Base-by-base conservation (phyloP, 64 coral and sea anemone genomes). In the Montipora foliosa region DNA sequence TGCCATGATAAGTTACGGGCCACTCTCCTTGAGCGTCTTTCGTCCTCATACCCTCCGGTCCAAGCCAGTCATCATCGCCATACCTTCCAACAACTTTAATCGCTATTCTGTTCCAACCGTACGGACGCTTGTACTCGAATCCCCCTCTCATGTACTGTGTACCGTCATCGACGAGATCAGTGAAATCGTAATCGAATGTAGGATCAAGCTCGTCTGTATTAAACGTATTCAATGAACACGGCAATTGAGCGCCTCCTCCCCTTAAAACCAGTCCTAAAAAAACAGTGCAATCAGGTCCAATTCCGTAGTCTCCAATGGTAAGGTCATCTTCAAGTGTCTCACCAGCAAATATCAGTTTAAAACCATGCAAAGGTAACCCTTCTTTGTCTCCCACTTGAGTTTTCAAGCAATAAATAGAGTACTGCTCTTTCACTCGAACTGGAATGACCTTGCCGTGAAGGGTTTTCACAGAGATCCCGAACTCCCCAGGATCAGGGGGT, bases 1-100 rank as follows among this genome's bases (percentile, higher is more conserved):
- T 96, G 4, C 90, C 94, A 24, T 93, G 95, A 15, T 96, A 96
- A 17, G 90, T 80, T 11, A 92, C 94, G 0, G 94, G 90, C 94
- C 94, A 95, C 75, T 92, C 90, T 15, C 76, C 79, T 50, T 77
- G 22, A 5, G 79, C 22, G 37, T 55, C 24, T 71, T 71, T 60
- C 2, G 76, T 92, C 8, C 95, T 68, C 19, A 93, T 84, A 9
- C 95, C 95, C 4, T 86, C 16, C 5, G 78, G 87, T 3, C 95
- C 95, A 55, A 96, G 78, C 90, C 95, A 96, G 1, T 76, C 53
- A 19, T 89, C 58, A 11, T 77, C 47, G 2, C 60, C 78, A 37
- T 93, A 96, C 13, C 17, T 83, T 19, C 70, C 79, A 24, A 49
- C 10, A 19, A 96, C 95, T 70, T 96, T 96, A 17, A 96, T 49